A percentile compares a stretch with the other conserved stretches of the same genome.
Conservation (phyloP, 2,888 invertebrate genomes). For the Andrena bucephala region DNA sequence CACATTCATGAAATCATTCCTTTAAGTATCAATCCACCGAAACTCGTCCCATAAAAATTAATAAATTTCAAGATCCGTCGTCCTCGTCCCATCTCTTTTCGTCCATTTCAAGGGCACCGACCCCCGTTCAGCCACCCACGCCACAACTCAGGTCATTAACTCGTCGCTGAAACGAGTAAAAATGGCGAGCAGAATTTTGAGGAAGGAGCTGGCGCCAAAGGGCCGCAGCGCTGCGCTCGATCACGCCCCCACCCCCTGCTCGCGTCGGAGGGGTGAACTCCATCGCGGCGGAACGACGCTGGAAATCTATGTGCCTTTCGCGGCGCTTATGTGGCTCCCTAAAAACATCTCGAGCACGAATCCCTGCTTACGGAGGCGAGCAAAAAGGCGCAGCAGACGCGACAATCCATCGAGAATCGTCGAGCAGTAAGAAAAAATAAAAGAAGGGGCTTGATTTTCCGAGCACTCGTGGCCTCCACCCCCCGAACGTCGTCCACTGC, state of each 20-base stretch:
- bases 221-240: background rate
- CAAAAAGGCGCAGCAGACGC: slow-evolving; percentile 17
- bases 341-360: slow-evolving; percentile 32
- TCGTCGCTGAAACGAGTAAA: slow-evolving; percentile 11
- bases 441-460: slow-evolving; percentile 15
- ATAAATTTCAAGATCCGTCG: background rate
- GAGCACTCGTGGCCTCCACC: background rate
- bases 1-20: too few relatives aligned
- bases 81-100: background rate
- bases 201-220: slow-evolving; percentile 21
- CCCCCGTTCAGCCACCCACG: background rate
- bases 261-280: background rate
- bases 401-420: slow-evolving; percentile 41
- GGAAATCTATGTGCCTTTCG: slow-evolving; percentile 11
- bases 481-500: background rate
- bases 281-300: background rate
- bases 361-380: background rate
- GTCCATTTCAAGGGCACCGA: slow-evolving; percentile 3
- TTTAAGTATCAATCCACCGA: too few relatives aligned
- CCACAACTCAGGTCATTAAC: background rate
- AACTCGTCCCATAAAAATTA: background rate
- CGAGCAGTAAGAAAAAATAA: background rate
- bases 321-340: background rate
- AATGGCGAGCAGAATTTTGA: slow-evolving; percentile 9
- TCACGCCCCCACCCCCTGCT: background rate